These are phyloP conservation scores for Pholis gunnellus DNA, from an alignment of 2,113 vertebrate genomes.

Conservation along the genomic window DNA sequence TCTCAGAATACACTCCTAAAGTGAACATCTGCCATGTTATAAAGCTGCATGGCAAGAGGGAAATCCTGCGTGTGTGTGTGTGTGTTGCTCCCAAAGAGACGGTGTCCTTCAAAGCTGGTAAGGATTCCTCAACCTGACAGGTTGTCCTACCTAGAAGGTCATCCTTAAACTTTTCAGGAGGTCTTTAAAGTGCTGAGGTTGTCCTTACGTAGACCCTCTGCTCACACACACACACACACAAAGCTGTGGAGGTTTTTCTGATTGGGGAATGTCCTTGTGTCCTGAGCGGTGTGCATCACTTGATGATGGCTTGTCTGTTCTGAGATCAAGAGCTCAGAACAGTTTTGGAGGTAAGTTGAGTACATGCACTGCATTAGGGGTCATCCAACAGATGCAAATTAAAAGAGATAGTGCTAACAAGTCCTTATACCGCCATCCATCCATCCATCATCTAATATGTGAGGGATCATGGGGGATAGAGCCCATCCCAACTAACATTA, in stretches of 20 bases:
- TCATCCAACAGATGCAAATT: background rate
- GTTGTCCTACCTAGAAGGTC: conserved; percentile 3
- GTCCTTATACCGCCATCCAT: background rate
- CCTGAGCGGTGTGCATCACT: background rate
- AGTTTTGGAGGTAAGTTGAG: background rate
- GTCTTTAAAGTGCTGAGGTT: background rate
- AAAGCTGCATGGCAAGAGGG: conserved; percentile 27
- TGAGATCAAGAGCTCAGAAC: background rate
- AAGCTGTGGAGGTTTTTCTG: background rate
- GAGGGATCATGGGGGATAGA: background rate
- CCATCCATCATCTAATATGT: background rate
- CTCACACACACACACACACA: background rate
- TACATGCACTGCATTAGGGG: background rate
- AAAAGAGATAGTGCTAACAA: background rate
- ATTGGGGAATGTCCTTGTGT: conserved; percentile 16
- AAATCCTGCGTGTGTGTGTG: background rate
- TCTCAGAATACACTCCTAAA: conserved; percentile 29
- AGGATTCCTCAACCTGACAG: conserved; percentile 48
- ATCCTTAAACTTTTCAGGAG: conserved; percentile 31
- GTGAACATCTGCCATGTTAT: conserved; percentile 57
- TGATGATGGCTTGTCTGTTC: background rate
- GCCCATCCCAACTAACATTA: background rate
- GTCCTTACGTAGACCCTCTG: conserved; percentile 26
- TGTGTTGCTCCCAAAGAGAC: conserved; percentile 14
- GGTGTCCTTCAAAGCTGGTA: conserved; percentile 32